Conservation (phyloP, 1,140 invertebrate species). For the Lanistes nyassanus region DNA sequence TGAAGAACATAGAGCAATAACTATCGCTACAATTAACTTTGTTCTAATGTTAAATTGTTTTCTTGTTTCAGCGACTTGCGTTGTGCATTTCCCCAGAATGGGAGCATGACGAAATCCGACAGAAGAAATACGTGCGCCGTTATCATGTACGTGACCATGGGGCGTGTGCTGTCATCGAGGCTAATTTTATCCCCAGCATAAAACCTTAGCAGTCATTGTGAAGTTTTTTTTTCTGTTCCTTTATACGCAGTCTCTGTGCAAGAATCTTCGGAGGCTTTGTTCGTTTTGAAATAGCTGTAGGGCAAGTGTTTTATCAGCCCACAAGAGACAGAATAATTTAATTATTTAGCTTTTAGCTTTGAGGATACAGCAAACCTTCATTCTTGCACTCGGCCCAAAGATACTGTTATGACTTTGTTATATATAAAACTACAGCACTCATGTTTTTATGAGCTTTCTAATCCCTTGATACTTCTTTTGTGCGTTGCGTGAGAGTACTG, state of each 20-base stretch:
- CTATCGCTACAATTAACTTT: too few relatives aligned
- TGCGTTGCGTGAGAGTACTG: background rate
- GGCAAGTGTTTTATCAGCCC: too few relatives aligned
- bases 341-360: background rate
- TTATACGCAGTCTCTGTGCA: too few relatives aligned
- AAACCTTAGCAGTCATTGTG: background rate
- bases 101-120: conserved; percentile 49
- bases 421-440: background rate
- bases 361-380: background rate
- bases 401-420: background rate
- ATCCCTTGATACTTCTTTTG: background rate
- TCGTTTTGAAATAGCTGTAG: too few relatives aligned
- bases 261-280: background rate
- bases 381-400: background rate
- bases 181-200: too few relatives aligned
- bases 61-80: conserved; percentile 45
- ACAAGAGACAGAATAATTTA: too few relatives aligned
- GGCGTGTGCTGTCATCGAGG: too few relatives aligned
- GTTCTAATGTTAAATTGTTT: too few relatives aligned
- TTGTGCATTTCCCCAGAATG: conserved; percentile 52
- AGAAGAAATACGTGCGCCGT: conserved; percentile 42
- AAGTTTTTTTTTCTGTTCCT: background rate
- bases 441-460: background rate
- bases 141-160: conserved; percentile 41
- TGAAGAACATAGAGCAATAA: too few relatives aligned